phyloP scores from a whole-genome alignment of 2,113 vertebrate species.

The Cyphomyrus discorhynchus region DNA sequence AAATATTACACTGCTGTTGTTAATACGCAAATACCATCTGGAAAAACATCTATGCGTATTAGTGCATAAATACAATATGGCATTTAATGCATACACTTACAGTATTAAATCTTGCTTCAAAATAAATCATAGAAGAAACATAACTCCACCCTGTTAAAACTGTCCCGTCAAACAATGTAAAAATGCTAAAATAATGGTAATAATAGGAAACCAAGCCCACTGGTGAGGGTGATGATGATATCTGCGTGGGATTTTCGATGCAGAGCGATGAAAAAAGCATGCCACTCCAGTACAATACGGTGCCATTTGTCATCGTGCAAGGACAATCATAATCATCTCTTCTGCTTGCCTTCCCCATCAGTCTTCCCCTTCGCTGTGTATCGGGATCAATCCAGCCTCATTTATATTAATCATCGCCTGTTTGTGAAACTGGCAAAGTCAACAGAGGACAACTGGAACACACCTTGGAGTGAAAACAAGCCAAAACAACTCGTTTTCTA shows the following conservation, averaged over 20 bases:
- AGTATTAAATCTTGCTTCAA: not conserved
- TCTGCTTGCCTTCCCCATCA: constrained; percentile 61
- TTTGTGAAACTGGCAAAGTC: constrained; percentile 65
- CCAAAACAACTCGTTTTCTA: constrained; percentile 28
- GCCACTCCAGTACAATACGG: constrained; percentile 54
- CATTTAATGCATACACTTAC: not conserved
- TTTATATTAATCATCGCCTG: constrained; percentile 75
- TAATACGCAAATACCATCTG: not conserved
- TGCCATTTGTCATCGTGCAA: constrained; percentile 70
- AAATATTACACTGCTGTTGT: not conserved
- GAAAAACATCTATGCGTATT: not conserved
- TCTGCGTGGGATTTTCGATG: constrained; percentile 58
- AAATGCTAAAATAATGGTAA: not conserved
- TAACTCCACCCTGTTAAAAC: not conserved
- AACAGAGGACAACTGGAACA: constrained; percentile 54
- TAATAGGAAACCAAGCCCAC: constrained; percentile 12
- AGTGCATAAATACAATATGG: not conserved
- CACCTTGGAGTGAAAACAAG: constrained; percentile 43
- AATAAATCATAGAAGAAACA: not conserved
- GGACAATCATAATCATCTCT: constrained; percentile 70
- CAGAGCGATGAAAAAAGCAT: constrained; percentile 61
- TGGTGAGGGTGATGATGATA: constrained; percentile 44
- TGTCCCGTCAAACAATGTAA: not conserved
- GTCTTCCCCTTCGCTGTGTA: constrained; percentile 60
- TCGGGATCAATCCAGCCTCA: constrained; percentile 69